phyloP scores from a whole-genome alignment of 1,140 invertebrate species.

The Lineus longissimus region DNA sequence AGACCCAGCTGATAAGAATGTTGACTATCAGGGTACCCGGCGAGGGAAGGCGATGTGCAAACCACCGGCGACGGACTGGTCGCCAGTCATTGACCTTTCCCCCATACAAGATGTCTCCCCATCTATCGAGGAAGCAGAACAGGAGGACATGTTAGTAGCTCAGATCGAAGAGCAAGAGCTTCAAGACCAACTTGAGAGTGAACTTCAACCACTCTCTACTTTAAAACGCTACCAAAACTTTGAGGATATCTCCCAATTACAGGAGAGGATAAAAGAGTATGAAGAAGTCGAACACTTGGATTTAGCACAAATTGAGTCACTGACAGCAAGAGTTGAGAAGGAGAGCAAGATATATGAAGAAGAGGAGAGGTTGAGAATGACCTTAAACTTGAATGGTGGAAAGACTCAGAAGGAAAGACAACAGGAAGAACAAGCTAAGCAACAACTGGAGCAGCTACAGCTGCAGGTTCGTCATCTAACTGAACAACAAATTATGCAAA shows the following conservation, averaged over 20 bases:
- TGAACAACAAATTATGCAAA: no score
- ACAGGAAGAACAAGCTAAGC: no score
- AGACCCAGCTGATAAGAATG: constrained; percentile 46
- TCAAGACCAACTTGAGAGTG: constrained; percentile 13
- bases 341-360: no score
- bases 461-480: no score
- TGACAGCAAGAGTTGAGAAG: no score
- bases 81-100: constrained; percentile 56
- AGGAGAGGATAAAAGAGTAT: neutral
- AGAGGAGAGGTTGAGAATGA: no score
- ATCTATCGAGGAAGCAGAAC: constrained; percentile 56
- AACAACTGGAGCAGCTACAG: no score
- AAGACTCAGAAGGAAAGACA: no score
- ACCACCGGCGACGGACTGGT: constrained; percentile 52
- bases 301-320: no score
- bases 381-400: no score
- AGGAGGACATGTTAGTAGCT: constrained; percentile 53
- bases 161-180: constrained; percentile 33
- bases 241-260: constrained; percentile 35
- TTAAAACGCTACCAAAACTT: constrained; percentile 39
- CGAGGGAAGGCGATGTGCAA: constrained; percentile 49
- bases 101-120: constrained; percentile 58
- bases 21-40: constrained; percentile 48
- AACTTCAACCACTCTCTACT: constrained; percentile 15
- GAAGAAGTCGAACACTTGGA: no score